A percentile compares a stretch with the other conserved stretches of the same genome.
Conservation (phyloP, 1,140 invertebrate species). For the Watersipora subatra region DNA sequence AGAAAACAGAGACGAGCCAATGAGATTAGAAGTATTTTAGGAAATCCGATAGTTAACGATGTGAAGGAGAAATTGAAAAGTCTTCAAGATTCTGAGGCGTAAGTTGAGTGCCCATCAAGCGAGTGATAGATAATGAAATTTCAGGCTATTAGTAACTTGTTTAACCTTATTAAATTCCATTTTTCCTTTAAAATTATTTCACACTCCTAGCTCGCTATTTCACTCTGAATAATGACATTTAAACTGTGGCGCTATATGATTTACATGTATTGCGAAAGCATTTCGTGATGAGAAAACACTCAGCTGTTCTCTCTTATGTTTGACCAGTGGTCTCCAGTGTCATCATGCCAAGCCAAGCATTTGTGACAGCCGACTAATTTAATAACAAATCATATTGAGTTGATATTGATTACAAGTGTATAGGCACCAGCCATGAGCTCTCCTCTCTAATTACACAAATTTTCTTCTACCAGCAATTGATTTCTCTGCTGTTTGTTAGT, state of each 20-base stretch:
- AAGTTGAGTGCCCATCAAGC: background rate
- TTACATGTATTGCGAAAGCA: too few relatives aligned
- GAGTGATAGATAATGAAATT: background rate
- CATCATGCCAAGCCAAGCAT: too few relatives aligned
- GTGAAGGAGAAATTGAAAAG: background rate
- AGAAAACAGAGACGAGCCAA: background rate
- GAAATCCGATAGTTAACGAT: background rate
- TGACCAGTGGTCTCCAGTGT: too few relatives aligned
- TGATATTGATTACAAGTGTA: too few relatives aligned
- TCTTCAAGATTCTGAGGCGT: background rate
- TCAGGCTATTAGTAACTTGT: background rate
- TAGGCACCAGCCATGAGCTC: too few relatives aligned
- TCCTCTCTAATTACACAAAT: too few relatives aligned
- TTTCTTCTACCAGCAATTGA: too few relatives aligned
- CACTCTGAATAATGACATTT: background rate
- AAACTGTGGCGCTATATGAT: background rate
- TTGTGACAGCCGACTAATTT: too few relatives aligned
- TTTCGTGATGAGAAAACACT: too few relatives aligned
- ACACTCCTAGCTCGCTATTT: background rate
- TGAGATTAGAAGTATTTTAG: slow-evolving; percentile 1
- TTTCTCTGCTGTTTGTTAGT: too few relatives aligned
- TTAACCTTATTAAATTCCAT: background rate
- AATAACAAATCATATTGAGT: too few relatives aligned
- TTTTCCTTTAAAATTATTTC: background rate
- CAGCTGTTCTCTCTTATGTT: too few relatives aligned